phyloP scores from a whole-genome alignment of 2,888 invertebrate genomes.

The Microctonus hyperodae region DNA sequence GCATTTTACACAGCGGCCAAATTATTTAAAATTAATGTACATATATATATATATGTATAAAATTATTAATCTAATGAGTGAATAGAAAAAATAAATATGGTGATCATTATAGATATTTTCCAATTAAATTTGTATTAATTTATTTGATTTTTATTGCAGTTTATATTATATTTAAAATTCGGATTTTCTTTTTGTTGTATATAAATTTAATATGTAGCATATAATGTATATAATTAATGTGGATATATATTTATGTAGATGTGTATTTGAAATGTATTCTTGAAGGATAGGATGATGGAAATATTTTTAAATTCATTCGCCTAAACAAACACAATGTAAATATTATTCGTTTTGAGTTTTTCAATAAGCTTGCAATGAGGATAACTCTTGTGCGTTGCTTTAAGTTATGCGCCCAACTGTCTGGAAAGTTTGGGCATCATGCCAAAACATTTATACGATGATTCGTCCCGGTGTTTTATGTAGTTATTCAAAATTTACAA shows the following conservation, averaged over 20 bases:
- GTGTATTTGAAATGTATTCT: not conserved
- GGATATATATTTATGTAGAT: not conserved
- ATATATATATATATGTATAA: not conserved
- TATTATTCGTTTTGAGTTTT: slow-evolving; percentile 26
- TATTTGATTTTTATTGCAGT: too few relatives aligned
- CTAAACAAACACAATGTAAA: slow-evolving; percentile 18
- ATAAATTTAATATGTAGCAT: not conserved
- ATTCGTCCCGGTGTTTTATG: slow-evolving; percentile 20
- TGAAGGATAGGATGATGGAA: not conserved
- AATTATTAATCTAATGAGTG: too few relatives aligned
- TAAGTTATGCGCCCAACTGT: slow-evolving; percentile 58
- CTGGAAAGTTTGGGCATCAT: slow-evolving; percentile 58
- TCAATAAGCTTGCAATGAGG: slow-evolving; percentile 1
- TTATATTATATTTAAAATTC: too few relatives aligned
- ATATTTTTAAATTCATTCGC: slow-evolving; percentile 11
- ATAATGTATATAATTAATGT: not conserved
- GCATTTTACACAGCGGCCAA: slow-evolving; percentile 7
- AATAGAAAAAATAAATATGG: too few relatives aligned
- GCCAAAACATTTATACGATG: slow-evolving; percentile 47
- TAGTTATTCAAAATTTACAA: slow-evolving; percentile 6
- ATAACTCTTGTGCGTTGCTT: slow-evolving; percentile 9
- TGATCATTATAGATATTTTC: too few relatives aligned
- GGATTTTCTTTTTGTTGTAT: too few relatives aligned
- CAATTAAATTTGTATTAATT: too few relatives aligned
- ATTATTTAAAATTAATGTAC: slow-evolving; percentile 1